These are phyloP conservation scores for Gymnosoma rotundatum DNA, from an alignment of 2,888 invertebrate species.

Conservation along the genomic window DNA sequence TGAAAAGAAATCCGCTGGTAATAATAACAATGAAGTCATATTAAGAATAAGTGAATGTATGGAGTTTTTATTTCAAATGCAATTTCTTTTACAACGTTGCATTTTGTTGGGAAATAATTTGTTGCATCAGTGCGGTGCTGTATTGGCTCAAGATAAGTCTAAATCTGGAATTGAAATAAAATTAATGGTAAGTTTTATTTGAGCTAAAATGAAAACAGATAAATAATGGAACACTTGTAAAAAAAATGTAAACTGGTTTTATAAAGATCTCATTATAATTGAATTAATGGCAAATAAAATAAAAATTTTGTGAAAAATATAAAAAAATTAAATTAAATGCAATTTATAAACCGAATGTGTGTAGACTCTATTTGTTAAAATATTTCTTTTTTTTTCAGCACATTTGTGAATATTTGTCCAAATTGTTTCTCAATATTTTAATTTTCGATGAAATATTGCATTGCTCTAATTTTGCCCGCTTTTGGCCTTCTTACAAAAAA, in stretches of 20 bases:
- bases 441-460: slow-evolving; percentile 83
- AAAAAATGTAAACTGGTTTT: too few species aligned
- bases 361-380: too few species aligned
- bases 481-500: slow-evolving; percentile 91
- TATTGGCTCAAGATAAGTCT: slow-evolving; percentile 83
- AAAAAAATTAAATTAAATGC: too few species aligned
- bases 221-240: too few species aligned
- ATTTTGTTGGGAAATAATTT: slow-evolving; percentile 88
- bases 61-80: slow-evolving; percentile 85
- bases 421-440: slow-evolving; percentile 86
- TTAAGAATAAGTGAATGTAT: slow-evolving; percentile 84
- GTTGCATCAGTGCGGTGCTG: slow-evolving; percentile 88
- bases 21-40: slow-evolving; percentile 72
- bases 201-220: not conserved
- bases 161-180: slow-evolving; percentile 77
- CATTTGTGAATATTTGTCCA: slow-evolving; percentile 84
- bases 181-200: slow-evolving; percentile 70
- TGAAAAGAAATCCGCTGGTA: slow-evolving; percentile 45
- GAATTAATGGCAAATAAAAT: too few species aligned
- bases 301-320: too few species aligned
- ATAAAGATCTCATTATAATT: too few species aligned
- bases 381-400: slow-evolving; percentile 72
- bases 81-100: slow-evolving; percentile 87
- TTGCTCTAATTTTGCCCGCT: slow-evolving; percentile 81
- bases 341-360: too few species aligned